Base-by-base conservation (phyloP, 2,113 vertebrate species). In the Cichladusa arquata region DNA sequence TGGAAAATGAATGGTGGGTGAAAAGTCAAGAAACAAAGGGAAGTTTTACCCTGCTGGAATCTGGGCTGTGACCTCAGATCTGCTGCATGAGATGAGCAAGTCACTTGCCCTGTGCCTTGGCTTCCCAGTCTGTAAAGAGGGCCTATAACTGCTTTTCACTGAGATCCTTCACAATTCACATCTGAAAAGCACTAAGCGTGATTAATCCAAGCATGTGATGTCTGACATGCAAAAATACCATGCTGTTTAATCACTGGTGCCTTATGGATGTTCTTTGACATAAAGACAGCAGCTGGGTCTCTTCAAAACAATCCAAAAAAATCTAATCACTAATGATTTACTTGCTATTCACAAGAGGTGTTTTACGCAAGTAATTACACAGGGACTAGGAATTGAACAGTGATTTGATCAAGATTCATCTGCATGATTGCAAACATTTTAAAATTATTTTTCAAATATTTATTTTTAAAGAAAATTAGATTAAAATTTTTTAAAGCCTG, bases 211-310 rank as follows among this genome's bases (percentile, higher is more conserved):
- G 77, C 60, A 92, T 38, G 14, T 85, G 81, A 78, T 81, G 79
- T 40, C 88, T 96, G 62, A 90, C 86, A 80, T 88, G 61, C 72
- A 95, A 92, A 96, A 95, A 95, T 88, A 83, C 38, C 70, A 83
- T 50, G 67, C 90, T 95, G 84, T 70, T 96, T 95, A 96, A 93
- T 95, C 93, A 94, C 61, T 94, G 45, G 26, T 92, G 92, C 61
- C 69, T 94, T 93, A 77, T 93, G 76, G 88, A 88, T 83, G 72
- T 93, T 94, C 88, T 93, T 93, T 95, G 84, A 95, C 88, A 94
- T 90, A 96, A 95, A 96, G 88, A 88, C 85, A 93, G 94, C 88
- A 96, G 93, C 94, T 96, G 96, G 91, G 44, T 95, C 90, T 96
- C 94, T 93, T 96, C 93, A 95, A 92, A 97, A 97, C 86, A 94